phyloP scores from a whole-genome alignment of 1,140 invertebrate genomes.

The Delia radicum region DNA sequence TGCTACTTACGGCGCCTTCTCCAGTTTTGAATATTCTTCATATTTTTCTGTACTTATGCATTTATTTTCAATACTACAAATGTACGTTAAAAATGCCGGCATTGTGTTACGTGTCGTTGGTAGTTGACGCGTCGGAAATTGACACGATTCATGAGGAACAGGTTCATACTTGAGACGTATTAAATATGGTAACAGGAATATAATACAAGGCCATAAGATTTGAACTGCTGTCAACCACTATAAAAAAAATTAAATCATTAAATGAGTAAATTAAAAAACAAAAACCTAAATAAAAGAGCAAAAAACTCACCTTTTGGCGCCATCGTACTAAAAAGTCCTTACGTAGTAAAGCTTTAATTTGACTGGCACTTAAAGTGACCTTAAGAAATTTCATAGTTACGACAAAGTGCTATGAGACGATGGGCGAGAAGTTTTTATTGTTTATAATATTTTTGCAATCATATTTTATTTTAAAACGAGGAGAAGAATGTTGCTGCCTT shows the following conservation, averaged over 20 bases:
- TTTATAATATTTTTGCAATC: background rate
- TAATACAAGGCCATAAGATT: conserved; percentile 40
- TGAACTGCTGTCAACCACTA: conserved; percentile 44
- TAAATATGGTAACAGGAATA: conserved; percentile 50
- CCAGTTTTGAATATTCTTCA: conserved; percentile 63
- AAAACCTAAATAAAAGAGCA: background rate
- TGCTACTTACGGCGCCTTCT: conserved; percentile 65
- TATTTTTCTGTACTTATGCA: conserved; percentile 61
- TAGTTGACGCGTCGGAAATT: conserved; percentile 65
- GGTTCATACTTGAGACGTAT: conserved; percentile 49
- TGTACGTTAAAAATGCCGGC: conserved; percentile 66
- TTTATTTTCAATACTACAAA: conserved; percentile 66
- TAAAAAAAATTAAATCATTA: background rate
- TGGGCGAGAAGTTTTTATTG: background rate
- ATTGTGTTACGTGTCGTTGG: conserved; percentile 62
- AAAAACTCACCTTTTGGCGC: conserved; percentile 40
- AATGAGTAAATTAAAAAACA: no score
- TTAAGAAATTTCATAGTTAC: conserved; percentile 14
- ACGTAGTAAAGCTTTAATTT: conserved; percentile 47
- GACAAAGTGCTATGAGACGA: background rate
- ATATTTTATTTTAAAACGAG: background rate
- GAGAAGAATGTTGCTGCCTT: background rate
- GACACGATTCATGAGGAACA: conserved; percentile 47
- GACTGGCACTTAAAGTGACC: conserved; percentile 34
- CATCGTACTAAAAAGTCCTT: conserved; percentile 50